phyloP scores from a whole-genome alignment of 2,888 invertebrate species.

The Automeris io region DNA sequence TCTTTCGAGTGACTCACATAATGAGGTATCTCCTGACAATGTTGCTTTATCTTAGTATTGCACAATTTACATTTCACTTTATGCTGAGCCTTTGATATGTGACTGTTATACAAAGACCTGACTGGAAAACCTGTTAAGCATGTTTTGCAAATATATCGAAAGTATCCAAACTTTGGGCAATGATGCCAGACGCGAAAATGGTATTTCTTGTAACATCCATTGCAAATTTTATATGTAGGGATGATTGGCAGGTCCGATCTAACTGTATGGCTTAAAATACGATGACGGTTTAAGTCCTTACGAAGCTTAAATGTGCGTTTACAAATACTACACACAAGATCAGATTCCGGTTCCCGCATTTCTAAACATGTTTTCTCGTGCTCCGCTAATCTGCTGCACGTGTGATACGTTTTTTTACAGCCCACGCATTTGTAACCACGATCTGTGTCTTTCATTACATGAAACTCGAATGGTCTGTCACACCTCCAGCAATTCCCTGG shows the following conservation, averaged over 20 bases:
- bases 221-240: constrained; percentile 10
- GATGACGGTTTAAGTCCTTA: constrained; percentile 15
- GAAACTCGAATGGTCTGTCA: constrained; percentile 16
- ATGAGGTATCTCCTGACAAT: constrained; percentile 34
- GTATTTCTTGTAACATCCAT: constrained; percentile 9
- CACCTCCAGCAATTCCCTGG: constrained; percentile 34
- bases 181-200: constrained; percentile 14
- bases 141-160: constrained; percentile 12
- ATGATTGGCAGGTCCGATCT: constrained; percentile 31
- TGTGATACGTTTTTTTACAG: constrained; percentile 18
- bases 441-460: background rate
- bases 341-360: background rate
- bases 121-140: constrained; percentile 29
- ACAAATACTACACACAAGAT: constrained; percentile 5
- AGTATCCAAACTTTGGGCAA: constrained; percentile 17
- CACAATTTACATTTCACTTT: constrained; percentile 27
- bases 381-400: constrained; percentile 14
- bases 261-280: constrained; percentile 23
- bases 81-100: constrained; percentile 7
- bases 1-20: constrained; percentile 27
- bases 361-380: constrained; percentile 7
- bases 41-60: background rate
- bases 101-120: constrained; percentile 9
- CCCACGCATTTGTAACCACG: constrained; percentile 18
- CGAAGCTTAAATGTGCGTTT: background rate